Base-by-base conservation (phyloP, 2,113 vertebrate genomes). In the Bubo scandiacus region DNA sequence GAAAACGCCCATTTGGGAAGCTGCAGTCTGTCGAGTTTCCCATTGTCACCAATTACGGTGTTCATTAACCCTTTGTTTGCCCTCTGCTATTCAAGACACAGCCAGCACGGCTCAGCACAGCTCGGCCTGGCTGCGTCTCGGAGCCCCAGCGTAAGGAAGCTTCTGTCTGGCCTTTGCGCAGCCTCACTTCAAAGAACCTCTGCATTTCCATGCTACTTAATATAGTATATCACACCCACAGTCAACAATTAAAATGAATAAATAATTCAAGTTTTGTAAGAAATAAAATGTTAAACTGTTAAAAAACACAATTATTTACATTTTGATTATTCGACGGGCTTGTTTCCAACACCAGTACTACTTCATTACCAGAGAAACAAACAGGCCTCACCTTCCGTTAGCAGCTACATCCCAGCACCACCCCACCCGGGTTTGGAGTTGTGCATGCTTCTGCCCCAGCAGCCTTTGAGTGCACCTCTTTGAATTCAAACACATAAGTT, bases 211-310 rank as follows among this genome's bases (percentile, higher is more conserved):
- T 14, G 20, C 80, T 80, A 82, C 71, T 92, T 92, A 51, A 59
- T 47, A 66, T 25, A 93, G 82, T 94, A 92, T 65, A 52, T 71
- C 94, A 96, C 81, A 79, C 88, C 81, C 94, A 95, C 81, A 91
- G 88, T 81, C 83, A 91, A 90, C 52, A 86, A 82, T 90, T 90
- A 91, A 94, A 96, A 94, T 86, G 81, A 94, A 95, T 96, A 96
- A 96, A 96, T 93, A 97, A 97, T 96, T 97, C 93, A 94, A 88
- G 93, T 88, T 95, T 97, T 82, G 10, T 73, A 80, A 92, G 89
- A 96, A 95, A 96, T 55, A 91, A 96, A 94, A 86, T 3, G 5
- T 96, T 96, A 94, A 85, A 75, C 30, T 94, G 87, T 87, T 97
- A 81, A 93, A 94, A 68, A 18, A 45, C 45, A 85, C 88, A 38